Evolutionary conservation across 2,797 vertebrate species (phyloP).

Genomic region (Euthynnus affinis): DNA sequence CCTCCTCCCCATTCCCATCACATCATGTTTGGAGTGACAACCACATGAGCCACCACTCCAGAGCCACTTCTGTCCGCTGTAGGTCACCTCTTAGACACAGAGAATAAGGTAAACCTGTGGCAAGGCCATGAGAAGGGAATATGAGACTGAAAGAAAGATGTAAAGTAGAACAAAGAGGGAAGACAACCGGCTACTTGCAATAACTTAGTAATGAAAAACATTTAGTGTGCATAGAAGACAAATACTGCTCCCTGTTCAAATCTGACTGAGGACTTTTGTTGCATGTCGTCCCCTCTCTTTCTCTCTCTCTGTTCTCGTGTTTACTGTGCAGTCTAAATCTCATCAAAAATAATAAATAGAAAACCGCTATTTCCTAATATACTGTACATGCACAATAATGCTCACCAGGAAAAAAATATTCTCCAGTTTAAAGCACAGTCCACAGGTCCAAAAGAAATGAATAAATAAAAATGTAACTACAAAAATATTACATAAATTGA

Average conservation of each 20-base stretch:
- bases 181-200: not conserved
- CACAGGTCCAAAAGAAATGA: not conserved
- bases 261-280: not conserved
- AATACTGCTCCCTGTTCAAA: not conserved
- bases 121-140: not conserved
- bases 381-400: not conserved
- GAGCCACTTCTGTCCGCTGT: conserved; percentile 34
- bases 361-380: not conserved
- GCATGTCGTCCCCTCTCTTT: not conserved
- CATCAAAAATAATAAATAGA: not conserved
- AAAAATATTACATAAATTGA: conserved; percentile 23
- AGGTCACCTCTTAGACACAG: conserved; percentile 38
- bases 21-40: conserved; percentile 70
- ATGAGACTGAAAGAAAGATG: conserved; percentile 26
- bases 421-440: not conserved
- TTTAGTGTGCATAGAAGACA: not conserved
- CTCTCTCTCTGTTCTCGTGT: not conserved
- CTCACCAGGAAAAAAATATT: not conserved
- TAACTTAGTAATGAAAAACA: not conserved
- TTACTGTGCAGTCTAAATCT: not conserved
- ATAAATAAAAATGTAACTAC: not conserved
- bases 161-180: conserved; percentile 6
- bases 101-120: not conserved
- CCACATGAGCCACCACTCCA: conserved; percentile 60
- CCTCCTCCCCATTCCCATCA: conserved; percentile 31